Evolutionary conservation across 2,113 vertebrate species (phyloP).

Genomic region (Ctenodactylus gundi): DNA sequence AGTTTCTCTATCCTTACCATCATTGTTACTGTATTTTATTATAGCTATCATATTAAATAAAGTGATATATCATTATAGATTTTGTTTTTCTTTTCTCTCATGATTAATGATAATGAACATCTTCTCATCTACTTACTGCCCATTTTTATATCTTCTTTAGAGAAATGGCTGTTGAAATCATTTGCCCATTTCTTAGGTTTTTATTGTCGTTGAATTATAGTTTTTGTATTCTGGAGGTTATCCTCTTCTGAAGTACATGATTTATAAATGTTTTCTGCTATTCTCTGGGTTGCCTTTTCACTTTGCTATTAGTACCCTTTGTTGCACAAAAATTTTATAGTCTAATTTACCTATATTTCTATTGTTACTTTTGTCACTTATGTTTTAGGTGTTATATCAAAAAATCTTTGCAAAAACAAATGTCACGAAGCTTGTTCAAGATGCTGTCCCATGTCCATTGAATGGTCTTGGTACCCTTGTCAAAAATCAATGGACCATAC

Average conservation of each 20-base stretch:
- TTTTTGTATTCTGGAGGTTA: conserved; percentile 30
- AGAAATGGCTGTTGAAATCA: conserved; percentile 12
- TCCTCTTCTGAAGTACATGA: neutral
- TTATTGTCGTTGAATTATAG: neutral
- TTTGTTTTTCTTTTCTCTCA: conserved; percentile 26
- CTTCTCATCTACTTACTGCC: neutral
- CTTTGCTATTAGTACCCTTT: conserved; percentile 2
- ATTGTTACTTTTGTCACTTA: neutral
- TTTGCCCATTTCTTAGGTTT: conserved; percentile 11
- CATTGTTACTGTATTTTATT: neutral
- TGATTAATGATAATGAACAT: conserved; percentile 3
- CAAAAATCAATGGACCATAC: conserved; percentile 2
- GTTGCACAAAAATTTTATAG: neutral
- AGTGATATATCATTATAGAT: neutral
- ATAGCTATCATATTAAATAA: neutral
- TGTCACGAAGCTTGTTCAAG: conserved; percentile 13
- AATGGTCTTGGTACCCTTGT: conserved; percentile 7
- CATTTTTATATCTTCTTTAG: neutral
- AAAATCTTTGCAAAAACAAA: neutral
- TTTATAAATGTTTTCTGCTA: conserved; percentile 28
- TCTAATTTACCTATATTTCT: conserved; percentile 7
- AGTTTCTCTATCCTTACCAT: neutral
- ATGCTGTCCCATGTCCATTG: neutral
- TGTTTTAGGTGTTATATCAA: neutral
- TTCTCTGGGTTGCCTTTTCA: conserved; percentile 12